A percentile compares a stretch with the other conserved stretches of the same genome.
Evolutionary conservation across 2,888 invertebrate genomes (phyloP).

Genomic region (Idaea biselata): DNA sequence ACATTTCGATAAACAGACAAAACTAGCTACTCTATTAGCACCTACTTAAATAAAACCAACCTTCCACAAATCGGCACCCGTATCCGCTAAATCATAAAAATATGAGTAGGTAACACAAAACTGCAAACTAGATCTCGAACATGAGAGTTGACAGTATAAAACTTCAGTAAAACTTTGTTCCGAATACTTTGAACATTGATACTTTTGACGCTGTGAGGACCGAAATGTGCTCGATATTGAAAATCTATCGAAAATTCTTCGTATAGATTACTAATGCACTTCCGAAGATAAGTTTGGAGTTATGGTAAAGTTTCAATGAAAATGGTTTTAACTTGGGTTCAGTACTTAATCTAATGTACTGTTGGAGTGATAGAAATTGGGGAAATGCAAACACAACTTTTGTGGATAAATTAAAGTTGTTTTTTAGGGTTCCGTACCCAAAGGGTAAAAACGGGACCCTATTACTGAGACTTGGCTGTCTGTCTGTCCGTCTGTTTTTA

Average conservation of each 20-base stretch:
- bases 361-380: too few relatives aligned
- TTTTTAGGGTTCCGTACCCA: too few relatives aligned
- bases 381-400: too few relatives aligned
- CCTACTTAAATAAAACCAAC: not conserved
- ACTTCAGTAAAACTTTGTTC: slow-evolving; percentile 11
- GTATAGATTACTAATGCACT: slow-evolving; percentile 39
- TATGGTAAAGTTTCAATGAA: slow-evolving; percentile 32
- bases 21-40: too few relatives aligned
- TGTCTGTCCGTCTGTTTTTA: too few relatives aligned
- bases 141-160: slow-evolving; percentile 19
- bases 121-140: slow-evolving; percentile 17
- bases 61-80: slow-evolving; percentile 9
- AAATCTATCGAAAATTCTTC: slow-evolving; percentile 45
- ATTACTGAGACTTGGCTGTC: too few relatives aligned
- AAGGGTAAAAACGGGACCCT: too few relatives aligned
- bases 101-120: slow-evolving; percentile 19
- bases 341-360: slow-evolving; percentile 4
- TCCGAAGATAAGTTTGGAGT: slow-evolving; percentile 30
- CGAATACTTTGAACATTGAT: slow-evolving; percentile 11
- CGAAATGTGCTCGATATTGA: slow-evolving; percentile 35
- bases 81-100: slow-evolving; percentile 17
- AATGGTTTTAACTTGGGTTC: slow-evolving; percentile 25
- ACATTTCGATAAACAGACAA: too few relatives aligned
- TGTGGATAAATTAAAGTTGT: too few relatives aligned
- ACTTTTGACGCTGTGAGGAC: slow-evolving; percentile 18